A percentile compares a stretch with the other conserved stretches of the same genome.
phyloP scores from a whole-genome alignment of 2,113 vertebrate species.

The Brachyhypopomus occidentalis region DNA sequence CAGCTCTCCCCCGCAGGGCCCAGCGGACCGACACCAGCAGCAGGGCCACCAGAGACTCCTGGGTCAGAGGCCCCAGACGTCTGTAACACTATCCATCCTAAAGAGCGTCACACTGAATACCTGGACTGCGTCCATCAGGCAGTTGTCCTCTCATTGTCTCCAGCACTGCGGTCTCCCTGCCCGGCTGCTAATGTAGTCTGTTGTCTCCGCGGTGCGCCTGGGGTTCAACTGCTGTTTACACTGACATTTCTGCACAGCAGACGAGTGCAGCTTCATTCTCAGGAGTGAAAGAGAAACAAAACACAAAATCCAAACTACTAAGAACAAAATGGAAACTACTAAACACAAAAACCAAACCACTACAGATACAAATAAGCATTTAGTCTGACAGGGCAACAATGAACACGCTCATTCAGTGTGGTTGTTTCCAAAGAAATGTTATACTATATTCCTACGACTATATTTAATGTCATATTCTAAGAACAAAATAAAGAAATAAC shows the following conservation, averaged over 20 bases:
- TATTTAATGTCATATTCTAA: too few species aligned
- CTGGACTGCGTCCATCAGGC: conserved; percentile 30
- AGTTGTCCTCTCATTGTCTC: background rate
- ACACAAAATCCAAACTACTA: background rate
- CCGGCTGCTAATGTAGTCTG: conserved; percentile 8
- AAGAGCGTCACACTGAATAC: conserved; percentile 41
- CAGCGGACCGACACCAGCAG: conserved; percentile 62
- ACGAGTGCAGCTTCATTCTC: background rate
- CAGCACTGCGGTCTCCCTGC: conserved; percentile 10
- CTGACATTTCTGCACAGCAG: background rate
- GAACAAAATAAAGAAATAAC: background rate
- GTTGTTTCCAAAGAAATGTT: background rate
- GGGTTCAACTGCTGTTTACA: conserved; percentile 13
- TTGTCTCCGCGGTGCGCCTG: background rate
- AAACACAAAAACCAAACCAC: background rate
- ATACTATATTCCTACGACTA: background rate
- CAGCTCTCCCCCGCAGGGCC: conserved; percentile 38
- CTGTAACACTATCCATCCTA: conserved; percentile 67
- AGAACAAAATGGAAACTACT: background rate
- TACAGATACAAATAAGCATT: background rate
- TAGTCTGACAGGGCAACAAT: background rate
- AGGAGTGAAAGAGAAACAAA: background rate
- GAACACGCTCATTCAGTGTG: background rate
- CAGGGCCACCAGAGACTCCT: conserved; percentile 24
- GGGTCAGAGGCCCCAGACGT: conserved; percentile 59